A percentile compares a stretch with the other conserved stretches of the same genome.
Conservation (phyloP, 92 coral and sea anemone genomes). For the Heteractis magnifica region DNA sequence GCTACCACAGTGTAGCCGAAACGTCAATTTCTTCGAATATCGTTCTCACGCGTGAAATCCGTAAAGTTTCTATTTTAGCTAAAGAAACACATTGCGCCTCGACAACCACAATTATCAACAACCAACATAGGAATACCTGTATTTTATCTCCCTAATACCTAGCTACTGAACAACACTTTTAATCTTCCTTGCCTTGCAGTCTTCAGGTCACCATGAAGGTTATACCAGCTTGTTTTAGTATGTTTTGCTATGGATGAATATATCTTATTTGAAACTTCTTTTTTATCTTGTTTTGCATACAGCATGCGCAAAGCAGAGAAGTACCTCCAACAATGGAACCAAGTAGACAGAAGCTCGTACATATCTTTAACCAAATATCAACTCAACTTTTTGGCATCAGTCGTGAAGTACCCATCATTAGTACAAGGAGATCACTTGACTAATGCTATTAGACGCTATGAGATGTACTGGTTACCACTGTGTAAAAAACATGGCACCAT, state of each 20-base stretch:
- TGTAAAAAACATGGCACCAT: constrained; percentile 39
- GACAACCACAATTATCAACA: too few species aligned
- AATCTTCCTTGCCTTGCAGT: too few species aligned
- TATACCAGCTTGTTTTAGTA: background rate
- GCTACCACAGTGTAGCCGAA: too few species aligned
- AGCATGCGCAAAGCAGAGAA: constrained; percentile 29
- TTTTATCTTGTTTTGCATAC: background rate
- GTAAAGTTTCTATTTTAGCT: too few species aligned
- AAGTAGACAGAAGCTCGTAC: constrained; percentile 31
- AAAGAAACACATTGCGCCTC: too few species aligned
- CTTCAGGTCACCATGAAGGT: too few species aligned
- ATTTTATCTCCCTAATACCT: too few species aligned
- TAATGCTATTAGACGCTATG: constrained; percentile 69
- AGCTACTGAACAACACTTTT: too few species aligned
- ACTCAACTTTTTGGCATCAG: constrained; percentile 38
- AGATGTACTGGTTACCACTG: constrained; percentile 55
- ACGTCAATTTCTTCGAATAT: too few species aligned
- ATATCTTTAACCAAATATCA: constrained; percentile 14
- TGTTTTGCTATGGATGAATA: background rate
- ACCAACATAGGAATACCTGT: too few species aligned
- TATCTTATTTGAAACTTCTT: background rate
- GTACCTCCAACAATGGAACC: constrained; percentile 31
- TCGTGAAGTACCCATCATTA: constrained; percentile 42
- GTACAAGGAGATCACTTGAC: constrained; percentile 45
- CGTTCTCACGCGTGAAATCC: too few species aligned